A percentile compares a stretch with the other conserved stretches of the same genome.
Evolutionary conservation across 92 coral and sea anemone genomes (phyloP).

Genomic region (Galaxea fascicularis): DNA sequence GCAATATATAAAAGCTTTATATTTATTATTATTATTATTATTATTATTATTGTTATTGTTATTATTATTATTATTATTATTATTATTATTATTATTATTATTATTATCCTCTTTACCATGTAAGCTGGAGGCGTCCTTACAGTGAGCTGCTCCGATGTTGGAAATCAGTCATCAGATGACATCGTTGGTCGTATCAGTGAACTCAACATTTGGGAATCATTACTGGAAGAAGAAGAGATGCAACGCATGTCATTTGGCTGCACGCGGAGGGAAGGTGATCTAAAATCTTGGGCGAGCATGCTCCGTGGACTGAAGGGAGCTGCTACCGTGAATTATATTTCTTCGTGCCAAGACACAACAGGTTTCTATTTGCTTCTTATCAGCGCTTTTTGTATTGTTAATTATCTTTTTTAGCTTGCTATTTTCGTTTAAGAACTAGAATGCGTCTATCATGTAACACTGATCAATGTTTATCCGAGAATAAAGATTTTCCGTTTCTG

Average conservation of each 20-base stretch:
- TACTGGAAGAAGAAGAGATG: constrained; percentile 36
- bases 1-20: too few species aligned
- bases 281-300: constrained; percentile 29
- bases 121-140: constrained; percentile 33
- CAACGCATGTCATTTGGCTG: constrained; percentile 54
- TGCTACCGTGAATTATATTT: background rate
- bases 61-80: too few species aligned
- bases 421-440: background rate
- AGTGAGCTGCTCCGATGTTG: background rate
- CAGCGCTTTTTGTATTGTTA: background rate
- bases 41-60: too few species aligned
- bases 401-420: too few species aligned
- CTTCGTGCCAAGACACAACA: constrained; percentile 11
- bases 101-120: background rate
- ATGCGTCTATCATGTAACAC: background rate
- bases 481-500: too few species aligned
- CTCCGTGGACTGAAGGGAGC: background rate
- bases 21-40: too few species aligned
- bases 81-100: too few species aligned
- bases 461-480: too few species aligned
- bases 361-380: background rate
- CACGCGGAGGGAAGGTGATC: constrained; percentile 33
- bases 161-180: background rate
- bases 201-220: constrained; percentile 45
- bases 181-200: constrained; percentile 31